A percentile compares a stretch with the other conserved stretches of the same genome.
These are phyloP conservation scores for Luperina testacea DNA, from an alignment of 2,888 invertebrate species.

Conservation along the genomic window DNA sequence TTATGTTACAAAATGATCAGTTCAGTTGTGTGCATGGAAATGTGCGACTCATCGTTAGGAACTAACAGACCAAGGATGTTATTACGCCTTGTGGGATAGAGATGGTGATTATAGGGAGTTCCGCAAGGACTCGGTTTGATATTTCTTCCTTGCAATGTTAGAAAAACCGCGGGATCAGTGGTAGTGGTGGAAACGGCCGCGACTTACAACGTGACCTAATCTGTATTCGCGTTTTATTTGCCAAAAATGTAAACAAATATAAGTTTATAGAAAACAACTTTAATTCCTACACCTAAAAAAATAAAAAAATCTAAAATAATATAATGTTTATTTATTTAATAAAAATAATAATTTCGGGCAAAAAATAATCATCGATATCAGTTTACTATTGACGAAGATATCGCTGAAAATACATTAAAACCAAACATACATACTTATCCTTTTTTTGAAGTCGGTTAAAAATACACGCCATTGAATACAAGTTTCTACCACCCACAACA, in stretches of 20 bases:
- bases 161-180: not conserved
- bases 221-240: no score
- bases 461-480: no score
- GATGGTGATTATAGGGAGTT: conserved; percentile 8
- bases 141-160: not conserved
- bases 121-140: not conserved
- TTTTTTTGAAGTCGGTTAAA: not conserved
- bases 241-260: no score
- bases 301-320: no score
- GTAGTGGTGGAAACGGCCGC: not conserved
- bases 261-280: no score
- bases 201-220: not conserved
- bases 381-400: not conserved
- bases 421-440: not conserved
- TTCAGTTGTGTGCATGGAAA: conserved; percentile 79
- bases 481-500: no score
- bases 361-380: not conserved
- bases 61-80: conserved; percentile 62
- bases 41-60: conserved; percentile 73
- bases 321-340: no score
- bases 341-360: no score
- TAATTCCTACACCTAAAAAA: no score
- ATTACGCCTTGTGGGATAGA: conserved; percentile 41
- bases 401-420: not conserved
- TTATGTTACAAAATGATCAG: conserved; percentile 89